phyloP scores from a whole-genome alignment of 92 coral and sea anemone species.

The Pocillopora meandrina region DNA sequence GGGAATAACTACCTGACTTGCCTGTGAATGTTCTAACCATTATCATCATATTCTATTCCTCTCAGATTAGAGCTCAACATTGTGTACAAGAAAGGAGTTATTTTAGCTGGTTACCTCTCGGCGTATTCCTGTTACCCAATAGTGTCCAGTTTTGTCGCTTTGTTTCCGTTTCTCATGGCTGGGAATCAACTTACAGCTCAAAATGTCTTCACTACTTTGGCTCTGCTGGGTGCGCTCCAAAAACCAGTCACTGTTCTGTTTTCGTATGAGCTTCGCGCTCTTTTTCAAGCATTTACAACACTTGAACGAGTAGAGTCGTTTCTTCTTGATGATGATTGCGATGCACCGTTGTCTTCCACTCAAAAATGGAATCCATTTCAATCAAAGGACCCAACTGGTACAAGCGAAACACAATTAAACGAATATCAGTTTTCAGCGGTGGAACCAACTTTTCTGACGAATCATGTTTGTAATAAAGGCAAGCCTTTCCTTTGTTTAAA shows the following conservation, averaged over 20 bases:
- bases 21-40: too few species aligned
- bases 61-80: not conserved
- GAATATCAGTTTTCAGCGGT: not conserved
- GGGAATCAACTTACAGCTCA: slow-evolving; percentile 39
- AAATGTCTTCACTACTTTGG: slow-evolving; percentile 48
- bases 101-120: slow-evolving; percentile 3
- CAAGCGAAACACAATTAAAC: not conserved
- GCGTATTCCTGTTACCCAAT: slow-evolving; percentile 12
- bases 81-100: slow-evolving; percentile 7
- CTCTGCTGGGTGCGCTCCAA: slow-evolving; percentile 30
- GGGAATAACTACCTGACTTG: too few species aligned
- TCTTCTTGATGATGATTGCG: not conserved
- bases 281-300: not conserved
- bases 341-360: not conserved
- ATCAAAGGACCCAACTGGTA: not conserved
- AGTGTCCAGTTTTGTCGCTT: slow-evolving; percentile 19
- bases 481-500: not conserved
- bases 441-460: not conserved
- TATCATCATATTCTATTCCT: not conserved
- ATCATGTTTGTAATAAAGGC: not conserved
- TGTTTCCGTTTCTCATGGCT: slow-evolving; percentile 18
- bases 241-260: slow-evolving; percentile 32
- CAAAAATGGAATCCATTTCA: not conserved
- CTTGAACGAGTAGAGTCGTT: slow-evolving; percentile 10
- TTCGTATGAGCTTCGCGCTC: slow-evolving; percentile 27